Base-by-base conservation (phyloP, 2,113 vertebrate genomes). In the Lycaon pictus region DNA sequence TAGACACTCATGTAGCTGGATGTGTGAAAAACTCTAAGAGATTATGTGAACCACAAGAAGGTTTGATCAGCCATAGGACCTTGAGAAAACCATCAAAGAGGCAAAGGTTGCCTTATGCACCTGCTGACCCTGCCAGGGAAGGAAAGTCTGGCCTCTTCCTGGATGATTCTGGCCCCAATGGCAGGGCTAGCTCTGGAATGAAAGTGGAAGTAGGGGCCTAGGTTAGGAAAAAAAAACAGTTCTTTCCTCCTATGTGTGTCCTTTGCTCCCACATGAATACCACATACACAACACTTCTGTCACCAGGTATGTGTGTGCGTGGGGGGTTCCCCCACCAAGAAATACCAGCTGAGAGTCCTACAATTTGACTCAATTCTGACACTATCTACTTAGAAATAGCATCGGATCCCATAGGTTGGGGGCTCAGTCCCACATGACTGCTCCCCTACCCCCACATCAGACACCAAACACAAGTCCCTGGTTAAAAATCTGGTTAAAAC, bases 381-480 rank as follows among this genome's bases (percentile, higher is more conserved):
- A 79, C 76, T 19, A 6, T 51, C 76, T 32, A 48, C 72, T 48
- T 16, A 5, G 76, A 53, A 53, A 53, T 3, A 29, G 48, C 76
- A 53, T 16, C 15, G 5, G 69, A 37, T 72, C n/a, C 35, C 10
- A 22, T n/a, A 37, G 35, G 69, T 11, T 20, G 10, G 37, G 19
- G 69, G 20, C n/a, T 67, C 69, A 3, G 27, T 32, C 48, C 27
- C 27, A 19, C 27, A 29, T 3, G 43, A 27, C 43, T 3, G 15
- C 74, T 16, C 43, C 74, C 3, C 7, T 13, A 8, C 7, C 13
- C 43, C 43, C 25, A 2, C 4, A 1, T 29, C 74, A 53, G 74
- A 51, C 2, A 8, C 48, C 27, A 19, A 17, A 6, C 25, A 4
- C 48, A 53, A 79, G 27, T 53, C 76, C 9, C 4, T 0, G 11